Evolutionary conservation across 2,113 vertebrate species (phyloP).

Genomic region (Nycticorax nycticorax): DNA sequence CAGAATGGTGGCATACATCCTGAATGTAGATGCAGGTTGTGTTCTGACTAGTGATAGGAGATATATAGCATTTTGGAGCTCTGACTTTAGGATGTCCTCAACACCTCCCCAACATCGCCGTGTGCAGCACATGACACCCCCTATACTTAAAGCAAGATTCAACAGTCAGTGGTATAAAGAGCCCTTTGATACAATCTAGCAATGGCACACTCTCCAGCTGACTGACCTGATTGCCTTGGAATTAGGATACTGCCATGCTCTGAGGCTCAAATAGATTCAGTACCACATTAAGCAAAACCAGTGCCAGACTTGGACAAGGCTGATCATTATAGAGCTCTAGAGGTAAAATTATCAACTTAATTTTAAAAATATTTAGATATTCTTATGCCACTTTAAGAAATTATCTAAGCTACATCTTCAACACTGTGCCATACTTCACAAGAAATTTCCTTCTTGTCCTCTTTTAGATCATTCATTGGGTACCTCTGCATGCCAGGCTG

Average conservation of each 20-base stretch:
- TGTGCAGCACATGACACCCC: accelerated
- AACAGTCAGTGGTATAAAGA: background rate
- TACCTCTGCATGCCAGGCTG: background rate
- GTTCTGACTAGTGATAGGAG: background rate
- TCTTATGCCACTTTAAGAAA: background rate
- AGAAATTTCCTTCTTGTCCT: background rate
- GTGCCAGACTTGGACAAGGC: background rate
- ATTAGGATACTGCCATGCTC: background rate
- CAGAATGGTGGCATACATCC: background rate
- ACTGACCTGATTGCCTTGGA: background rate
- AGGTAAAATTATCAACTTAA: background rate
- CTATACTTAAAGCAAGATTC: background rate
- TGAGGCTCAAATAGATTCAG: background rate
- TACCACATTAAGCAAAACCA: accelerated
- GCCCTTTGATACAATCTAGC: background rate
- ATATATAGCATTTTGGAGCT: background rate
- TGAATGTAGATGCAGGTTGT: background rate
- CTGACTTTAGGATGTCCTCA: background rate
- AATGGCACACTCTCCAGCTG: background rate
- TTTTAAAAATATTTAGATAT: background rate
- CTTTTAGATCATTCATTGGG: background rate
- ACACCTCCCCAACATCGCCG: accelerated
- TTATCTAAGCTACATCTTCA: background rate
- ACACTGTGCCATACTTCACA: background rate
- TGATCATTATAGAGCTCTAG: background rate